Evolutionary conservation across 1,140 invertebrate genomes (phyloP), one percentile per base, ranked within the genome.

Genomic region (Macrostomum lignano): DNA sequence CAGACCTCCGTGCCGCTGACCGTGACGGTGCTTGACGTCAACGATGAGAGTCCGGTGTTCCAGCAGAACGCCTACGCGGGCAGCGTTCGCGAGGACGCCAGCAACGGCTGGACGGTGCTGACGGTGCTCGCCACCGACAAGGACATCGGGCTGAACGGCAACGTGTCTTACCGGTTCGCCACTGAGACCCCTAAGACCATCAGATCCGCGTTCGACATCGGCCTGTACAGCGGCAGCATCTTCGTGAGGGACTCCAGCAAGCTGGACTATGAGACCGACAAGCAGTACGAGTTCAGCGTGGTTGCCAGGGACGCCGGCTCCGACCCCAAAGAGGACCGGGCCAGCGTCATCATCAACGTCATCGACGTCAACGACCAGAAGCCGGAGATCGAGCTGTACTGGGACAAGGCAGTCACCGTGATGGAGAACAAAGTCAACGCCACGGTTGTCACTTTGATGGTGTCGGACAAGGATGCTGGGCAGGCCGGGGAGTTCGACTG

Each of bases 281-380:
- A 28, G 9, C 19, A 5, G 15, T 28, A 28, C 9, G 19, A 14
- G 5, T 28, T 28, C 19, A 28, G 19, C 9, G 26, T 28, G 3
- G 19, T 28, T 5, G 26, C 26, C 15, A 28, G 26, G 19, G 26
- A 28, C 19, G 15, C 26, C 19, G 26, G 26, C 15, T 15, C 26
- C 9, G 26, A 28, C 9, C 3, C 26, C 15, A 9, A 14, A 9
- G 15, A 15, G 15, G 15, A 14, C 5, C 15, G 19, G 11, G 38
- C 30, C 9, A 34, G 25, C 37, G 71, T 88, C 21, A 66, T 75
- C 17, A 66, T 91, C 24, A 61, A 66, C 33, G 70, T 88, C 6
- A 60, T 65, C 14, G 76, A 84, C 54, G 60, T 74, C 36, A 82
- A 84, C 58, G 78, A 84, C 38, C 44, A 50, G 20, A 49, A 52